Conservation (phyloP, 1,140 invertebrate species). For the Drosophila jambulina region DNA sequence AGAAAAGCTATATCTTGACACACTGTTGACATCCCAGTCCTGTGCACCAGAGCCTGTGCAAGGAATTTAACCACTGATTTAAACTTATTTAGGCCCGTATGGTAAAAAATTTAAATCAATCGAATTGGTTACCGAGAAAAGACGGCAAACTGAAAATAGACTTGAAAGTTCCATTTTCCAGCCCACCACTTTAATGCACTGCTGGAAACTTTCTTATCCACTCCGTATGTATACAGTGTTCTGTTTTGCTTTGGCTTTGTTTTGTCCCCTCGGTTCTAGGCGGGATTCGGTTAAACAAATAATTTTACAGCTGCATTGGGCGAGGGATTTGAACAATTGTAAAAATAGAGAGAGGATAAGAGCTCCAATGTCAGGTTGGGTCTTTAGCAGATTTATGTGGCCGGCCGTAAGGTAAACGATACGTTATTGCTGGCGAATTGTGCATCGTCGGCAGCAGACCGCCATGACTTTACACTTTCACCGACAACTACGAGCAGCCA, state of each 20-base stretch:
- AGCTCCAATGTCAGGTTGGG: constrained; percentile 47
- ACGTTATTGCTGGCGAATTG: constrained; percentile 44
- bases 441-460: constrained; percentile 30
- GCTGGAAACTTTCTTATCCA: constrained; percentile 44
- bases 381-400: constrained; percentile 55
- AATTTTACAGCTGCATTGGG: constrained; percentile 61
- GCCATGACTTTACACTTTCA: constrained; percentile 79
- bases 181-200: constrained; percentile 36
- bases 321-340: constrained; percentile 13
- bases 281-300: constrained; percentile 58
- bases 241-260: constrained; percentile 13
- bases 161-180: constrained; percentile 9
- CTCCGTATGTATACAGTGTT: constrained; percentile 4
- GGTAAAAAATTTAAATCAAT: constrained; percentile 2
- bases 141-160: constrained; percentile 20
- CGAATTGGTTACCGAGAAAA: background rate
- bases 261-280: constrained; percentile 33
- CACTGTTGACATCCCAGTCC: too few relatives aligned
- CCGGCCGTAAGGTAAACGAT: constrained; percentile 57
- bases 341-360: constrained; percentile 11
- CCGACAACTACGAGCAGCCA: constrained; percentile 31
- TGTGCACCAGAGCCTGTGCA: background rate
- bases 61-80: background rate
- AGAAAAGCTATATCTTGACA: too few relatives aligned
- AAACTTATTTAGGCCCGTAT: background rate